phyloP scores from a whole-genome alignment of 2,797 vertebrate genomes.

The Botia almorhae region DNA sequence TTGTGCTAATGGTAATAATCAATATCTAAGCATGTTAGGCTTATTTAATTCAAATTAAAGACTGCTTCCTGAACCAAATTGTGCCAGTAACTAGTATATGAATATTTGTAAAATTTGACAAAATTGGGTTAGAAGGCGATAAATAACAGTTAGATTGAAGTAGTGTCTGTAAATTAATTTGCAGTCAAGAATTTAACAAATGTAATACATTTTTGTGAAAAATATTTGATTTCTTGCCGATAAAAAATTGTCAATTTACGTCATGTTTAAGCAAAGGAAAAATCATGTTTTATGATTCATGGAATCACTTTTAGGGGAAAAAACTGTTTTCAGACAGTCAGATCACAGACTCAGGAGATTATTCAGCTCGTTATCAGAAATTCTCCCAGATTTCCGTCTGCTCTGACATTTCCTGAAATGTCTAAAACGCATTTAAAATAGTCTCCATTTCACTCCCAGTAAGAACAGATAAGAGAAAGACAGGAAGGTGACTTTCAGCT shows the following conservation, averaged over 20 bases:
- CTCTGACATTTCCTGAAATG: conserved; percentile 49
- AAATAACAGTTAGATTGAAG: not conserved
- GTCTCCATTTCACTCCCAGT: conserved; percentile 39
- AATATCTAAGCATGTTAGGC: not conserved
- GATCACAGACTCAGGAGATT: conserved; percentile 24
- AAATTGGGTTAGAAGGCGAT: not conserved
- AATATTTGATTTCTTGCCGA: not conserved
- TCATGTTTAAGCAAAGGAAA: conserved; percentile 3
- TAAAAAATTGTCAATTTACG: not conserved
- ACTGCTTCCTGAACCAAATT: not conserved
- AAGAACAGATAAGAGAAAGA: conserved; percentile 45
- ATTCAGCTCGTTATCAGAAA: conserved; percentile 26
- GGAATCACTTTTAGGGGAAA: not conserved
- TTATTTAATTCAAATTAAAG: not conserved
- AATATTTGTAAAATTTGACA: not conserved
- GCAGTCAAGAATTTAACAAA: not conserved
- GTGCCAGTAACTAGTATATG: not conserved
- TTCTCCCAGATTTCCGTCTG: conserved; percentile 9
- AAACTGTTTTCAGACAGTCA: not conserved
- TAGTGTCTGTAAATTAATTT: not conserved
- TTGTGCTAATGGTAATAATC: conserved; percentile 12
- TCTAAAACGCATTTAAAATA: conserved; percentile 49
- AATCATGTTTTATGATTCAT: conserved; percentile 18
- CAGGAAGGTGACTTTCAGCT: conserved; percentile 58
- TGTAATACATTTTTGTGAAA: not conserved